A percentile compares a stretch with the other conserved stretches of the same genome.
Evolutionary conservation across 2,888 invertebrate species (phyloP).

Genomic region (Diplazon laetatorius): DNA sequence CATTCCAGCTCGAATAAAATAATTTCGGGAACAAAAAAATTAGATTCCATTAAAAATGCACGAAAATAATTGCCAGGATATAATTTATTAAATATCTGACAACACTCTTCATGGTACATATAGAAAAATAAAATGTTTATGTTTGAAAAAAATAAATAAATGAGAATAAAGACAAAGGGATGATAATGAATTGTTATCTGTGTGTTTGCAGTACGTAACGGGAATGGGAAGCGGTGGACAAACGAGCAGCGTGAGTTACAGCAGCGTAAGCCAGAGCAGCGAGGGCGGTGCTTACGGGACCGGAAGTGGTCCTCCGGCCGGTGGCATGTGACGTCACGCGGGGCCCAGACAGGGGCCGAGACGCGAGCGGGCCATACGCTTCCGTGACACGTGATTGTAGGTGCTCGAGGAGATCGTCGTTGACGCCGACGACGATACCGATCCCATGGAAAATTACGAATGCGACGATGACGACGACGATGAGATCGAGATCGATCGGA

Average conservation of each 20-base stretch:
- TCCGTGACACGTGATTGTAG: slow-evolving; percentile 80
- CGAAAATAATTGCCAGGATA: not conserved
- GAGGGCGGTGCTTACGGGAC: slow-evolving; percentile 74
- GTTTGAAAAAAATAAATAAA: slow-evolving; percentile 1
- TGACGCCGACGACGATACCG: slow-evolving; percentile 30
- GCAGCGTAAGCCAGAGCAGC: slow-evolving; percentile 80
- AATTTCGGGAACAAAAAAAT: too few relatives aligned
- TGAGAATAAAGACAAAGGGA: not conserved
- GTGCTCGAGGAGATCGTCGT: slow-evolving; percentile 52
- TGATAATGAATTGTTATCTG: slow-evolving; percentile 10
- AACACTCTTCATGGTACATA: not conserved
- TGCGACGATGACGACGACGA: slow-evolving; percentile 37
- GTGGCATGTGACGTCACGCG: slow-evolving; percentile 79
- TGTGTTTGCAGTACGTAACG: slow-evolving; percentile 77
- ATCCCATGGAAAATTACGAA: slow-evolving; percentile 12
- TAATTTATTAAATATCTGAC: not conserved
- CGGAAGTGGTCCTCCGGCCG: slow-evolving; percentile 67
- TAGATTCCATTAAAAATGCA: slow-evolving; percentile 4
- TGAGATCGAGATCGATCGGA: too few relatives aligned
- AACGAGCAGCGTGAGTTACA: slow-evolving; percentile 79
- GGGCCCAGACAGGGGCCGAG: slow-evolving; percentile 79
- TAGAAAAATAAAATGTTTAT: too few relatives aligned
- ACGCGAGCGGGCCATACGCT: slow-evolving; percentile 78
- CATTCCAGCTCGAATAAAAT: too few relatives aligned
- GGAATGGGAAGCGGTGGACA: slow-evolving; percentile 77